Evolutionary conservation across 1,140 invertebrate genomes (phyloP).

Genomic region (Aphaenogaster rudis): DNA sequence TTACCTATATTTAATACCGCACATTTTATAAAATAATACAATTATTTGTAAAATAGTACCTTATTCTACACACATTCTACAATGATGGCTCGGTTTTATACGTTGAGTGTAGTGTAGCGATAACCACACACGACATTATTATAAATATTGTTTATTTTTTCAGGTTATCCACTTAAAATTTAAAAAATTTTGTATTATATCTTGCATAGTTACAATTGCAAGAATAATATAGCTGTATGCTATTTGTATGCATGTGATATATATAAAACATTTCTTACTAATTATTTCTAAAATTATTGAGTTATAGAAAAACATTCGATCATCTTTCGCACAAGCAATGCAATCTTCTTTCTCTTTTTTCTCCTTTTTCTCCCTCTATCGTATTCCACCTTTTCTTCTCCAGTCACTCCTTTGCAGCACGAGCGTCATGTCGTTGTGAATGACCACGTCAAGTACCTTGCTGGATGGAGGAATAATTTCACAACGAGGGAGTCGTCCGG

Average conservation of each 20-base stretch:
- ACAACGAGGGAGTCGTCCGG: slow-evolving; percentile 66
- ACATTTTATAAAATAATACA: slow-evolving; percentile 18
- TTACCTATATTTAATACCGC: not conserved
- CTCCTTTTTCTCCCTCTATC: not conserved
- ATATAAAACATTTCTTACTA: slow-evolving; percentile 10
- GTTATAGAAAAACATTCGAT: not conserved
- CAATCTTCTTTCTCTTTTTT: slow-evolving; percentile 1
- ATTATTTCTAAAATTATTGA: slow-evolving; percentile 9
- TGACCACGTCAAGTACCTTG: slow-evolving; percentile 54
- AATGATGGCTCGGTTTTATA: not conserved
- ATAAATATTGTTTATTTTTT: not conserved
- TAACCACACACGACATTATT: not conserved
- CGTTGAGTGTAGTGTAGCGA: not conserved
- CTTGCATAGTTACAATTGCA: not conserved
- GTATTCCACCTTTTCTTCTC: slow-evolving; percentile 20
- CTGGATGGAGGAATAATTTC: slow-evolving; percentile 71
- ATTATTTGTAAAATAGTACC: slow-evolving; percentile 25
- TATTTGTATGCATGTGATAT: not conserved
- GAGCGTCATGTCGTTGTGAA: slow-evolving; percentile 51
- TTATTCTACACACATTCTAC: too few species aligned
- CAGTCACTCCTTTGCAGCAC: slow-evolving; percentile 3
- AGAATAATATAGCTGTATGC: not conserved
- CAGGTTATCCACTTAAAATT: not conserved
- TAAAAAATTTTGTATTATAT: not conserved
- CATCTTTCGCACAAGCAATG: not conserved